Percentiles rank a stretch among this genome's conserved stretches.
Evolutionary conservation across 1,140 invertebrate genomes (phyloP).

Genomic region (Solen grandis): DNA sequence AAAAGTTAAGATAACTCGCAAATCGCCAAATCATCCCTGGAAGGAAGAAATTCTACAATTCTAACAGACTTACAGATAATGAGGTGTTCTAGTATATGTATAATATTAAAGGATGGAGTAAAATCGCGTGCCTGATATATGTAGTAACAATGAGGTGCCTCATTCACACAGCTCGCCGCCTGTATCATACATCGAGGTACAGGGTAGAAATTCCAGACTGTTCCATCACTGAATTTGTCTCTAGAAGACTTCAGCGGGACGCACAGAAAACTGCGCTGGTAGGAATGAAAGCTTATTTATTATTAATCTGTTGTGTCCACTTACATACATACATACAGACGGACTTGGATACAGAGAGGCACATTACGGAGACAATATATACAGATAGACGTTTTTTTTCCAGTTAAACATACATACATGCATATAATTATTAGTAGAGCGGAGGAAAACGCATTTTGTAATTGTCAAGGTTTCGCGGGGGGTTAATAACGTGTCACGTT

Average conservation of each 20-base stretch:
- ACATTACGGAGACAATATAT: too few relatives aligned
- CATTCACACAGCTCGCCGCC: too few relatives aligned
- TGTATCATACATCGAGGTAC: conserved; percentile 44
- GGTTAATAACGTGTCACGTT: too few relatives aligned
- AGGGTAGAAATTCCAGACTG: conserved; percentile 48
- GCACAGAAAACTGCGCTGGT: conserved; percentile 48
- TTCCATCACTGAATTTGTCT: conserved; percentile 47
- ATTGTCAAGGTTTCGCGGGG: too few relatives aligned
- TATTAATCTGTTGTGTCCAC: neutral
- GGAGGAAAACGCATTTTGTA: too few relatives aligned
- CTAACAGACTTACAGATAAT: neutral
- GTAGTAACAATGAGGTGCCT: too few relatives aligned
- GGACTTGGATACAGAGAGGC: too few relatives aligned
- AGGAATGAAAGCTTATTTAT: conserved; percentile 11
- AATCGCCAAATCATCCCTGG: neutral
- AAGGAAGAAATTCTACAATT: neutral
- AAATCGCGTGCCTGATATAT: neutral
- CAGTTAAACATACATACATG: neutral
- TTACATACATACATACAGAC: neutral
- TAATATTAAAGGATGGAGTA: neutral
- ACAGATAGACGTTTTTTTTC: too few relatives aligned
- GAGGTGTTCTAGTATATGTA: neutral
- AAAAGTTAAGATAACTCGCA: too few relatives aligned
- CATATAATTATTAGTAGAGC: neutral
- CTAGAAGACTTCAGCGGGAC: conserved; percentile 38